Conservation (phyloP, 2,113 vertebrate species). For the Dasyornis broadbenti region DNA sequence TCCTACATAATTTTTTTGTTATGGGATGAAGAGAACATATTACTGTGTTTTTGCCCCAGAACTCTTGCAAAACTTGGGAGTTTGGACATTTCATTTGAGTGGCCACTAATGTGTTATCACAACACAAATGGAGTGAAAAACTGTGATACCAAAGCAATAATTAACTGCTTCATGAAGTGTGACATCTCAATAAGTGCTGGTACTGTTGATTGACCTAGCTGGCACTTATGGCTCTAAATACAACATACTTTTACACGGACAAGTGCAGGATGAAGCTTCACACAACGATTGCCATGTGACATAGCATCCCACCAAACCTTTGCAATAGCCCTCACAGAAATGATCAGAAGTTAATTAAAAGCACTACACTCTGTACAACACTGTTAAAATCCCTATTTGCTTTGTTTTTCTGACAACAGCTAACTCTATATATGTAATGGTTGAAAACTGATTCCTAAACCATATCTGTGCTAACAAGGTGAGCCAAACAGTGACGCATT, state of each 20-base stretch:
- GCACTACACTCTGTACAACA: accelerated
- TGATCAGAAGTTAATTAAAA: background rate
- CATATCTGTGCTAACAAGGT: background rate
- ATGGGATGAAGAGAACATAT: background rate
- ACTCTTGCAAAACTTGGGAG: background rate
- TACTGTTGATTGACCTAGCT: background rate
- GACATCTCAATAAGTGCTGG: background rate
- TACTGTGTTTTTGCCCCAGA: background rate
- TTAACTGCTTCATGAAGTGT: background rate
- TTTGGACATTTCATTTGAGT: background rate
- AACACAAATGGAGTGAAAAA: background rate
- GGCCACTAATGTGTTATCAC: background rate
- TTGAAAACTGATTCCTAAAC: background rate
- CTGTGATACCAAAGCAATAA: background rate
- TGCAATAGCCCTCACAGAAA: background rate
- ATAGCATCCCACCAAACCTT: accelerated
- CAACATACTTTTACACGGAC: background rate
- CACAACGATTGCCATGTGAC: accelerated
- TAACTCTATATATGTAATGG: background rate
- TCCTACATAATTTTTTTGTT: background rate
- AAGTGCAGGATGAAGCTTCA: background rate
- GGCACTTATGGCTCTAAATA: background rate
- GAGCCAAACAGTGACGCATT: background rate
- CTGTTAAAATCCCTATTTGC: background rate
- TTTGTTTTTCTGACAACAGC: background rate